Base-by-base conservation (phyloP, 1,140 invertebrate genomes). In the Nebria ingens region DNA sequence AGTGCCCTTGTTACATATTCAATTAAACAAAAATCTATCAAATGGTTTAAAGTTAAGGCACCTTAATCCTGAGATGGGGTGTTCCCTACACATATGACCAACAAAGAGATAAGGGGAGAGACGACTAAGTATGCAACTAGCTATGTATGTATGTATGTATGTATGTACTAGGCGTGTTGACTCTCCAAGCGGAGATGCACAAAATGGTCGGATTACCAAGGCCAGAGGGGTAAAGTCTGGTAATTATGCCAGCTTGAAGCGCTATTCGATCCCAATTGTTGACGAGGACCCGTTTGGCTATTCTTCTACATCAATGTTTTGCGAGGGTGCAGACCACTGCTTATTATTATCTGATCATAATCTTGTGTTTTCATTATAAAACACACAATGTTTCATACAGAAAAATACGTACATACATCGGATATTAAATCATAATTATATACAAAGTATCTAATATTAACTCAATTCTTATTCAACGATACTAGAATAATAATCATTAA, bases 1-100 rank as follows among this genome's bases (percentile, higher is more conserved):
- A 51, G 54, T 59, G 54, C 49, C 29, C 59, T 58, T 63, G 67
- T 72, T 74, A 72, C 70, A 73, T 75, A 75, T 75, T 75, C 73
- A 74, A 75, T 74, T 75, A 75, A 73, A 73, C 73, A 74, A 74
- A 73, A 74, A 74, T 75, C 73, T 73, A 75, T 75, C 73, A 71
- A 70, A 69, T 70, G 69, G 59, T 70, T 65, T 66, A 69, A n/a
- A 66, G 63, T 61, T 62, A 69, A 69, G 68, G 67, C 66, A 65
- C 61, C 66, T 64, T 72, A 71, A 72, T 71, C 69, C 69, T 57
- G 52, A 56, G 59, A 56, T 54, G 59, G 61, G 60, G n/a, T n/a
- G n/a, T n/a, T n/a, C n/a, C n/a, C n/a, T n/a, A n/a, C n/a, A n/a
- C n/a, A n/a, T n/a, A n/a, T n/a, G n/a, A n/a, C n/a, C 61, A 45